Base-by-base conservation (phyloP, 2,888 invertebrate genomes). In the Drosophila picticornis region DNA sequence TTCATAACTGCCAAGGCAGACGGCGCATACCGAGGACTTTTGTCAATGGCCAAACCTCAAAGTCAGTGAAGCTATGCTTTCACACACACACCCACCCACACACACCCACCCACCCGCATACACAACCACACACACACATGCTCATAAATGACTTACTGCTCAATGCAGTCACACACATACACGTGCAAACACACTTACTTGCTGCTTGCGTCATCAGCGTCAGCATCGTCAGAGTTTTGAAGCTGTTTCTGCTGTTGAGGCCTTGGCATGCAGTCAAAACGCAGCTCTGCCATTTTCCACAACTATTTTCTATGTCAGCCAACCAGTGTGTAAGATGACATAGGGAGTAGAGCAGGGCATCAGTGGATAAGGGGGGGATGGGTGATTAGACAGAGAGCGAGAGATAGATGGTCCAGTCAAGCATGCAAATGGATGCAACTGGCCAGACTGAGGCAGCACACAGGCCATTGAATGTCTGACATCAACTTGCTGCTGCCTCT, bases 201-300 rank as follows among this genome's bases (percentile, higher is more conserved):
- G 38, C 68, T 83, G 84, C 84, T 87, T 87, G 81, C 87, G 87
- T 88, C 87, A 88, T 89, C 87, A 87, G 63, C 81, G 81, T 63
- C 69, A 86, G 68, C 82, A 82, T 65, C 71, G 67, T 70, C 75
- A 75, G 72, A 77, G 73, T 77, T 77, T 77, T 77, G 75, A 68
- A 78, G 80, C 79, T 79, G 69, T 60, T 75, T 64, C 73, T 63
- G 63, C 67, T 50, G 63, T 48, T 66, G 77, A 83, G 87, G 87
- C 89, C 87, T 86, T 86, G 89, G 87, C 89, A 86, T 77, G 86
- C 80, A 86, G 86, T 86, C 88, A 86, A 86, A 89, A 84, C 87
- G 89, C 84, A 88, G 76, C 75, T 71, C 73, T 69, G 66, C 77
- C 80, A 51, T 52, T 68, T 72, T 72, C 67, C 75, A 63, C 84